Conservation (phyloP, 2,888 invertebrate species). For the Dryadula phaetusa region DNA sequence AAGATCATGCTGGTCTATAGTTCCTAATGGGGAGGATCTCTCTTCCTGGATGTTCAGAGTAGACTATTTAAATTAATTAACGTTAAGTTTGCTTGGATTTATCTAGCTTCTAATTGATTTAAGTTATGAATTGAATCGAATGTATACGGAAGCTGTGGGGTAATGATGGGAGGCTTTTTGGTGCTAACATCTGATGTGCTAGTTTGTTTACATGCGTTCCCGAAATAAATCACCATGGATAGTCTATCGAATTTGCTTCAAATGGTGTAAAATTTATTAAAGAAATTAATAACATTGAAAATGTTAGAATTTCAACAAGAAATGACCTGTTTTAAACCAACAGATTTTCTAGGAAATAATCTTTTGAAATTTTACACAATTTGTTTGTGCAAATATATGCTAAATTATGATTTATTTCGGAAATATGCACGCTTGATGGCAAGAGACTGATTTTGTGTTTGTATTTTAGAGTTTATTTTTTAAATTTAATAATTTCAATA, state of each 20-base stretch:
- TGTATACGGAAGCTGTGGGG: conserved; percentile 34
- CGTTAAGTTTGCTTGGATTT: conserved; percentile 23
- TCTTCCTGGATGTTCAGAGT: neutral
- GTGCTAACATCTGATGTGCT: conserved; percentile 64
- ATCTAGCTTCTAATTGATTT: conserved; percentile 23
- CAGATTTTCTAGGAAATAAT: neutral
- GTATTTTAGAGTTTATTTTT: conserved; percentile 20
- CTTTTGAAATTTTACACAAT: neutral
- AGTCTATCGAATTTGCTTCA: neutral
- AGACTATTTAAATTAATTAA: conserved; percentile 11
- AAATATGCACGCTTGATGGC: conserved; percentile 39
- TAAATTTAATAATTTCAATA: conserved; percentile 76
- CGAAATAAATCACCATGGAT: conserved; percentile 31
- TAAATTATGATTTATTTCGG: conserved; percentile 25
- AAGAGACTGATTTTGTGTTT: conserved; percentile 58
- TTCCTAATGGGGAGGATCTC: conserved; percentile 5
- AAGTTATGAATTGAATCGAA: conserved; percentile 23
- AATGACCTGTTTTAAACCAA: neutral
- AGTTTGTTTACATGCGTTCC: conserved; percentile 37
- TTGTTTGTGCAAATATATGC: neutral
- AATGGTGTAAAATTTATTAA: neutral
- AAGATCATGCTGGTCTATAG: conserved; percentile 2
- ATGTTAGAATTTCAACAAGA: neutral
- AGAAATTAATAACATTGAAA: neutral
- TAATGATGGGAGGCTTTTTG: conserved; percentile 49